Evolutionary conservation across 2,113 vertebrate genomes (phyloP).

Genomic region (Indri indri): DNA sequence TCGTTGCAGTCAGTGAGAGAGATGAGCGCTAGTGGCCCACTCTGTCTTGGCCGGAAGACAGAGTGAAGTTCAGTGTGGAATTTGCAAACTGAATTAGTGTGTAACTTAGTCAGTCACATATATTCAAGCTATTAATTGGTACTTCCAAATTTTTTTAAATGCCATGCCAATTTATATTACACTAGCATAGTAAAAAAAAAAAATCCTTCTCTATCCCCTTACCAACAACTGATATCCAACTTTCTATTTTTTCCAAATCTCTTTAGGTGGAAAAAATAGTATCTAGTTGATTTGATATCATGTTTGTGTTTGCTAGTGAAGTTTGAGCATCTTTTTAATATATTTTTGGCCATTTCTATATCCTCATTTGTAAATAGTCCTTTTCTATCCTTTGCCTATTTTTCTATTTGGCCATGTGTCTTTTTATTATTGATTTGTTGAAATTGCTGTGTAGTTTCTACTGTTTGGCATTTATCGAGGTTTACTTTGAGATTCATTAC

Average conservation of each 20-base stretch:
- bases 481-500: slow-evolving; percentile 66
- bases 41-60: no score
- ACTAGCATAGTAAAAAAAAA: neutral
- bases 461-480: slow-evolving; percentile 60
- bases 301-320: neutral
- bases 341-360: neutral
- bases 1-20: neutral
- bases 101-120: neutral
- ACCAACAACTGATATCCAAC: neutral
- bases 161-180: neutral
- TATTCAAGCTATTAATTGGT: neutral
- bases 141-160: neutral
- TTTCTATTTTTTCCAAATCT: neutral
- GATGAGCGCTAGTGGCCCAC: rapidly evolving
- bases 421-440: slow-evolving; percentile 74
- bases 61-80: neutral
- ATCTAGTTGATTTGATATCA: slow-evolving; percentile 36
- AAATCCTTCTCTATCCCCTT: neutral
- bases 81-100: neutral
- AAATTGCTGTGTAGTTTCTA: slow-evolving; percentile 57
- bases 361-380: slow-evolving; percentile 26
- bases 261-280: neutral
- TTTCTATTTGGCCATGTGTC: slow-evolving; percentile 62
- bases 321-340: neutral
- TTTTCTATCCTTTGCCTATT: slow-evolving; percentile 28